phyloP scores from a whole-genome alignment of 1,140 invertebrate genomes.

The Antheraea pernyi region DNA sequence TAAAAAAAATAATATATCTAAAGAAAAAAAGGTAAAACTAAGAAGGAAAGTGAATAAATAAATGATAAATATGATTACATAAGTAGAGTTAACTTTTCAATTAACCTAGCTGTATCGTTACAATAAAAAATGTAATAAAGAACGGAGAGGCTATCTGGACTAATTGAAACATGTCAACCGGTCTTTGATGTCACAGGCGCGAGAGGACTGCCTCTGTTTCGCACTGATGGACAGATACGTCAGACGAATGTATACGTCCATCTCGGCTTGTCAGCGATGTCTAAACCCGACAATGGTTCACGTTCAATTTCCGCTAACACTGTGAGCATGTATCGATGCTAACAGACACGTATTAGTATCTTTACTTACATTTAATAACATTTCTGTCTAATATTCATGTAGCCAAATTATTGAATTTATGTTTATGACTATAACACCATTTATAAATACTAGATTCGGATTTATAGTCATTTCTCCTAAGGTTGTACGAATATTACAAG shows the following conservation, averaged over 20 bases:
- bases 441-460: too few species aligned
- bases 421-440: background rate
- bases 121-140: background rate
- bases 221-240: slow-evolving; percentile 58
- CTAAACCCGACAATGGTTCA: slow-evolving; percentile 55
- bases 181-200: slow-evolving; percentile 45
- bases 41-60: too few species aligned
- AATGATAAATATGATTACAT: background rate
- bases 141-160: slow-evolving; percentile 11
- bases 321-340: slow-evolving; percentile 37
- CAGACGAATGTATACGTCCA: slow-evolving; percentile 50
- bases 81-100: background rate
- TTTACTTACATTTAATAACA: too few species aligned
- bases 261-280: slow-evolving; percentile 42
- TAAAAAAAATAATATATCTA: too few species aligned
- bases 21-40: too few species aligned
- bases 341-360: slow-evolving; percentile 31
- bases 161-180: slow-evolving; percentile 60
- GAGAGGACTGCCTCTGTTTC: slow-evolving; percentile 55
- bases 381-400: too few species aligned
- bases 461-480: too few species aligned
- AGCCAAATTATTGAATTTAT: background rate
- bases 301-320: slow-evolving; percentile 63
- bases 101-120: background rate
- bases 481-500: too few species aligned